Evolutionary conservation across 92 coral and sea anemone species (phyloP), one percentile per base, ranked within the genome.

Genomic region (Epizoanthus illoricatus): DNA sequence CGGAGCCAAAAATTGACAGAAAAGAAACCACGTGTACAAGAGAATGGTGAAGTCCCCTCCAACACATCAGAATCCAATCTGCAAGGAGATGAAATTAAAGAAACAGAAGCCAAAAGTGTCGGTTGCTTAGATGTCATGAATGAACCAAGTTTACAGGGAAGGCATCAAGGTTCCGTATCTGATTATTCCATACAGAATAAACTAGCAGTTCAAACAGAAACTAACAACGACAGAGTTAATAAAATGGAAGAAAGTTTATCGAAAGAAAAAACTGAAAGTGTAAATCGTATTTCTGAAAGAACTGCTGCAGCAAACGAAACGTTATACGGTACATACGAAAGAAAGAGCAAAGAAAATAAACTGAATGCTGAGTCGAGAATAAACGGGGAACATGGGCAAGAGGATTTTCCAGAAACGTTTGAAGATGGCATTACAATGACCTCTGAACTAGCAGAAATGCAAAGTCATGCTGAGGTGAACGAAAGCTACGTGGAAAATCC

Each of bases 401-500:
- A 62, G 42, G 60, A 78, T 19, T 21, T 78, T 63, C 71, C 45
- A 45, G 42, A 63, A 45, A n/a, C 9, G 0, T 3, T 19, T 15
- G 61, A 19, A 78, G 52, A 66, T 13, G 62, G 49, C 56, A 52
- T 52, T 52, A 52, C 56, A 78, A 78, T 47, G 16, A 43, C 58
- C 64, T 62, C 71, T 19, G 82, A 61, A 78, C 43, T 2, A 62
- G 55, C 45, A 17, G 70, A 63, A 78, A 18, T 41, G 42, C 5
- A 42, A 20, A 63, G 65, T 43, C 58, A 41, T 62, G 71, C 24
- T 43, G 42, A 64, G 20, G 60, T 61, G 19, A 78, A 43, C 59
- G 64, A 69, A 59, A 59, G 18, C 19, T 62, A 78, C 71, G 71
- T 78, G 61, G 71, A 62, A 63, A 78, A 78, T 78, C 60, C 60